These are phyloP conservation scores for Homalodisca vitripennis DNA, from an alignment of 1,140 invertebrate genomes.

Conservation along the genomic window DNA sequence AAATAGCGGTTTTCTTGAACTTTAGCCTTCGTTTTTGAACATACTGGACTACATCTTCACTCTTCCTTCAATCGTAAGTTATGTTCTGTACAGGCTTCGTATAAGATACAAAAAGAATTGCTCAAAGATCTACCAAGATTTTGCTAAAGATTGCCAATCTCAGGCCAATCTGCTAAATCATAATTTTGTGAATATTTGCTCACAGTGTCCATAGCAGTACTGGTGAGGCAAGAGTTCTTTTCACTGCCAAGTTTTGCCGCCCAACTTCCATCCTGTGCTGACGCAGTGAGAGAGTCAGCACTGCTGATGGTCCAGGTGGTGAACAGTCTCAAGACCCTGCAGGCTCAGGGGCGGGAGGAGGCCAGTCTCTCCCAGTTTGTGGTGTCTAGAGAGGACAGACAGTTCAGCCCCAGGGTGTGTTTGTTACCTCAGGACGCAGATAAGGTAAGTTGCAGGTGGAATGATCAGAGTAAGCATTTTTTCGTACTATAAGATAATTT, in stretches of 20 bases:
- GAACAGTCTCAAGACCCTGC: slow-evolving; percentile 76
- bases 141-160: no score
- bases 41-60: no score
- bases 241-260: slow-evolving; percentile 45
- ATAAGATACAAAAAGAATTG: no score
- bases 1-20: no score
- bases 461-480: no score
- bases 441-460: slow-evolving; percentile 13
- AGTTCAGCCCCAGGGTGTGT: slow-evolving; percentile 63
- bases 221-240: slow-evolving; percentile 66
- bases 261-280: slow-evolving; percentile 46
- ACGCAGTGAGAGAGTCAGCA: slow-evolving; percentile 51
- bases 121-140: no score
- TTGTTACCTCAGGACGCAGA: slow-evolving; percentile 53
- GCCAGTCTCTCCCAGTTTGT: slow-evolving; percentile 65
- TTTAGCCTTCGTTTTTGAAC: no score
- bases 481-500: no score
- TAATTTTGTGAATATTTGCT: no score
- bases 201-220: slow-evolving; percentile 71
- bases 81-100: no score
- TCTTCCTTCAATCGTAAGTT: no score
- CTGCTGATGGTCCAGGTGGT: slow-evolving; percentile 79
- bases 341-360: slow-evolving; percentile 79
- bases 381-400: slow-evolving; percentile 58
- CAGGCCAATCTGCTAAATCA: no score